Evolutionary conservation across 2,113 vertebrate genomes (phyloP), one percentile per base, ranked within the genome.

Genomic region (Seriola quinqueradiata): DNA sequence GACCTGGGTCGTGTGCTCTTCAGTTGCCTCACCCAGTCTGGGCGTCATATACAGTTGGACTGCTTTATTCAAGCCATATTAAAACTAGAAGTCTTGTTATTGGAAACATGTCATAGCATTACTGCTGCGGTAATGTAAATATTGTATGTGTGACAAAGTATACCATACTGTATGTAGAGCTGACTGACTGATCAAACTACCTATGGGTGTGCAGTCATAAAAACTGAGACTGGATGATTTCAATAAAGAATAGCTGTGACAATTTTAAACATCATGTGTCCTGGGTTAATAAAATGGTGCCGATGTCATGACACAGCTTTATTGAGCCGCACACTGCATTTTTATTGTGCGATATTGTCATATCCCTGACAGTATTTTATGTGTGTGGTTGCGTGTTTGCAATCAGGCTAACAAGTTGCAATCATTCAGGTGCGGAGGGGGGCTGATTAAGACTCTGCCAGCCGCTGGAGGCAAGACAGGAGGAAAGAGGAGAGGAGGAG

Each of bases 361-460:
- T 67, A 63, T 67, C 38, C 79, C 50, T 54, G 19, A 79, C 77
- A 77, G 58, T 76, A 28, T 83, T 79, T 79, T 5, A 17, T 70
- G n/a, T 40, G 52, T 74, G 46, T 8, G 14, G 58, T 74, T 76
- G 75, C 79, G 82, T 87, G 95, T 96, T 97, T 96, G 97, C 95
- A 97, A 96, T 97, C 96, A 97, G 96, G 94, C 96, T 96, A 97
- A 97, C 95, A 95, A 97, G 96, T 96, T 95, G 92, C 95, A 97
- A 95, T 96, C 96, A 95, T 96, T 96, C 96, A 97, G 96, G 75
- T 86, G 79, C 93, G 92, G 96, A 97, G 95, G 95, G 95, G 95
- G 95, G 94, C 96, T 97, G 97, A 97, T 97, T 97, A 97, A 97
- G 96, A 96, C 95, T 96, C 96, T 96, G 96, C 96, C 96, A 96